Base-by-base conservation (phyloP, 1,140 invertebrate species). In the Drosophila persimilis region DNA sequence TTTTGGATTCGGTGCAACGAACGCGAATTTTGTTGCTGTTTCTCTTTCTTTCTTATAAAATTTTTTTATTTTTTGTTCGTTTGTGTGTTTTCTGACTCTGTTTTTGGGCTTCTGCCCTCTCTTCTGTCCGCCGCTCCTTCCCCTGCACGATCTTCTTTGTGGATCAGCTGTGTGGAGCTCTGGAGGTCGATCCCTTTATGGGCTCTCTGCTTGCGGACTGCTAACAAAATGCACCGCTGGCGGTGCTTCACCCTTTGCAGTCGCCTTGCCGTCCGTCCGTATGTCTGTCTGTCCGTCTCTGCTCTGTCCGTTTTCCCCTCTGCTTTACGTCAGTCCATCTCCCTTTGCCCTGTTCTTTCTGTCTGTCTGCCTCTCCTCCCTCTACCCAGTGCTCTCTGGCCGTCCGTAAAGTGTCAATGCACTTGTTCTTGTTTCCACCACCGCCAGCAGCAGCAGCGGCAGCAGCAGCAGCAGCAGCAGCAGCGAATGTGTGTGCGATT, bases 351-450 rank as follows among this genome's bases (percentile, higher is more conserved):
- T 9, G 20, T 45, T 51, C 61, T 17, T 43, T 57, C 43, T n/a
- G 60, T 52, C 20, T 13, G 15, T 20, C 15, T 13, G 15, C 20
- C 15, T 43, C 58, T 57, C 51, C 24, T 61, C 51, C 24, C 13
- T 35, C 48, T 2, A 20, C 64, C 8, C 48, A 3, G 45, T 47
- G 56, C 55, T 69, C 60, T 73, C 77, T 35, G 52, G 48, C 50
- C 72, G 62, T 80, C 56, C 59, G 80, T 78, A 86, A 86, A 86
- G 81, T 86, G 81, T 86, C 81, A 86, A 86, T 88, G 81, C 81
- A 85, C 81, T 85, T 85, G 81, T 85, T 85, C 81, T 85, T 85
- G 77, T 84, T 80, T 81, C 79, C 73, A 59, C 80, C 72, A 57
- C 46, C 47, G 39, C 6, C 26, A 47, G 20, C n/a, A 47, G 45